Base-by-base conservation (phyloP, 2,113 vertebrate genomes). In the Colaptes auratus region DNA sequence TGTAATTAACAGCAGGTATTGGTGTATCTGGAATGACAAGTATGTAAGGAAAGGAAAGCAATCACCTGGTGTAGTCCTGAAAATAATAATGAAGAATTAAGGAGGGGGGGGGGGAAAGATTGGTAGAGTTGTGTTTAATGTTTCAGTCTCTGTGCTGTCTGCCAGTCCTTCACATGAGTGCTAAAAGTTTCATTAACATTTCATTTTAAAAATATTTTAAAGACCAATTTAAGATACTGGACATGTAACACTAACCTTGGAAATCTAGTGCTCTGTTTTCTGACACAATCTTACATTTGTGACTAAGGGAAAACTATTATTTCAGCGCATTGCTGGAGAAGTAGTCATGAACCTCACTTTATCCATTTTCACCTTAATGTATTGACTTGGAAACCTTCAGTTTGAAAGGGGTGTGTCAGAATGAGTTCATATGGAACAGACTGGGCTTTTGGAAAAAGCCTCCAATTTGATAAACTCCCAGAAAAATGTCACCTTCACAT, bases 381-480 rank as follows among this genome's bases (percentile, higher is more conserved):
- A 82, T 50, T 82, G 39, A 85, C 69, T 79, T 85, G 69, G 86
- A 92, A 93, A 74, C 73, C 42, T 67, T 94, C 33, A 5, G 36
- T 92, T 93, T 91, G 74, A 85, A 75, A 89, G 61, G 85, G 55
- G 70, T 83, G 61, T 95, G 74, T 93, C 67, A 58, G 65, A 83
- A 46, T 86, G 77, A 92, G 59, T 97, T 93, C 69, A 56, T 56
- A 67, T 30, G 42, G 52, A 93, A 88, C 87, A 93, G 89, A 93
- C 93, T 79, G 75, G 21, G 70, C 81, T 95, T 85, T 87, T 78
- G 59, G 69, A 91, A 88, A 82, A 91, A 74, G 48, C 27, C 9
- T 80, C 64, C 64, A 36, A 25, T 84, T 59, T 90, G 25, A 90
- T 87, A 89, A 82, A 88, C 53, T 78, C 85, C 58, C 69, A 72